phyloP scores from a whole-genome alignment of 2,113 vertebrate species.

The Bucco capensis region DNA sequence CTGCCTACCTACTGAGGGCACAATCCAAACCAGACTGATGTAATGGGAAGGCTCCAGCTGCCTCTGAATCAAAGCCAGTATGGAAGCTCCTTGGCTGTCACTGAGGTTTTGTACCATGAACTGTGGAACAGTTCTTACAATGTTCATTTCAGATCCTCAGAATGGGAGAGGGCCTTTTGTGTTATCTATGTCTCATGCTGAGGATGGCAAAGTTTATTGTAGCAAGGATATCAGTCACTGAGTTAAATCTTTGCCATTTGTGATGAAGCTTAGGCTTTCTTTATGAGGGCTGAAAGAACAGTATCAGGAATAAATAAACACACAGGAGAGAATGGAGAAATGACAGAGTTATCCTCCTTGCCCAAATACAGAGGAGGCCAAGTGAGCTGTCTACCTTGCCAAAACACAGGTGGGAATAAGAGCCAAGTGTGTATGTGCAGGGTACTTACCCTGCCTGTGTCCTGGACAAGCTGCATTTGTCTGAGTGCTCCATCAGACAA shows the following conservation, averaged over 20 bases:
- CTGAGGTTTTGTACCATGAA: conserved; percentile 6
- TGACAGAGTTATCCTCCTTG: background rate
- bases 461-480: conserved; percentile 20
- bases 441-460: background rate
- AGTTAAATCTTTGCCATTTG: background rate
- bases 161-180: conserved; percentile 10
- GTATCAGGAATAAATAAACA: conserved; percentile 30
- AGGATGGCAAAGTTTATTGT: conserved; percentile 9
- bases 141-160: background rate
- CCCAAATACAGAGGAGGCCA: background rate
- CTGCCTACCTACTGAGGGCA: background rate
- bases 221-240: background rate
- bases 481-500: background rate
- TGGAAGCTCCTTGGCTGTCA: conserved; percentile 14
- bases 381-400: background rate
- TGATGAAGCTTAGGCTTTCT: background rate
- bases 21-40: background rate
- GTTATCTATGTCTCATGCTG: background rate
- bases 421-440: background rate
- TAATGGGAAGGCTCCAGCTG: conserved; percentile 8
- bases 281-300: background rate
- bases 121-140: background rate
- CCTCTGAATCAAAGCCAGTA: conserved; percentile 1
- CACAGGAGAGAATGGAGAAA: background rate
- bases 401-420: conserved; percentile 1